These are phyloP conservation scores for Onychostruthus taczanowskii DNA, from an alignment of 2,113 vertebrate species.

Conservation along the genomic window DNA sequence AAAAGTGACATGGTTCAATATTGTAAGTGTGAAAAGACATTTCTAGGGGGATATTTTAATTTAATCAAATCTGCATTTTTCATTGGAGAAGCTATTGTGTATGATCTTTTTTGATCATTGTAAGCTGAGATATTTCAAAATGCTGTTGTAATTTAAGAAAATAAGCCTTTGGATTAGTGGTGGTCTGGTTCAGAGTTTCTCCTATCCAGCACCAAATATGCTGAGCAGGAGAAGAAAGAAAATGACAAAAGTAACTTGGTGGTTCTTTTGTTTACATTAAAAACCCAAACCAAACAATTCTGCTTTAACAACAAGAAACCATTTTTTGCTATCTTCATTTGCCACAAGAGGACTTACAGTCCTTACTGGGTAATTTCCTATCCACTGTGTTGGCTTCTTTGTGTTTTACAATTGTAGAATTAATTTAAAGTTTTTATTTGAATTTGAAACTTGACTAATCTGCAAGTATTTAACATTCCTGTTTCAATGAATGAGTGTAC, in stretches of 20 bases:
- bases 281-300: not conserved
- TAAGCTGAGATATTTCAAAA: not conserved
- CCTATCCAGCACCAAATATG: not conserved
- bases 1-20: not conserved
- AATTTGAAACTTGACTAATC: conserved; percentile 23
- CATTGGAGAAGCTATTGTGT: not conserved
- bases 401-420: not conserved
- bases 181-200: not conserved
- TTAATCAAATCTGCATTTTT: not conserved
- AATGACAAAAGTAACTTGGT: not conserved
- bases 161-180: not conserved
- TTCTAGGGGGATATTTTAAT: not conserved
- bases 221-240: not conserved
- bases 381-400: not conserved
- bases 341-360: not conserved
- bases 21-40: not conserved
- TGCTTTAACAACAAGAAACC: not conserved
- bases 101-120: not conserved
- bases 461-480: not conserved
- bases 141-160: not conserved
- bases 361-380: not conserved
- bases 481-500: not conserved
- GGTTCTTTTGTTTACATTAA: not conserved
- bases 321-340: conserved; percentile 14
- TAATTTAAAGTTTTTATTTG: conserved; percentile 18